Evolutionary conservation across 2,113 vertebrate genomes (phyloP).

Genomic region (Acrocephalus kingi): DNA sequence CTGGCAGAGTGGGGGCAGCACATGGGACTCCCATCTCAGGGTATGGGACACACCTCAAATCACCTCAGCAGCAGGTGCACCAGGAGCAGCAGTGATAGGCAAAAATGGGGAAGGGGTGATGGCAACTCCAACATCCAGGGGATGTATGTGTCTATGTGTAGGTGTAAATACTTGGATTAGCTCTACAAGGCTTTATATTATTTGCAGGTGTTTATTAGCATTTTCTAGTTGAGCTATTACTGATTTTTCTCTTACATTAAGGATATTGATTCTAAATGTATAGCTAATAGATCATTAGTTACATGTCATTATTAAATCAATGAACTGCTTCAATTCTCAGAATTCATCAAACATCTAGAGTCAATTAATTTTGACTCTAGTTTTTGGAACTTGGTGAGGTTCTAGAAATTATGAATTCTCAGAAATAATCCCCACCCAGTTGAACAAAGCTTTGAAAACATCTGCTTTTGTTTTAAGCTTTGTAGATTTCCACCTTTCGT

Average conservation of each 20-base stretch:
- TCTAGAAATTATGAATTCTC: neutral
- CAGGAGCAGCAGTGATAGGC: neutral
- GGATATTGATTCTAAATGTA: neutral
- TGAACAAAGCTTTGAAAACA: neutral
- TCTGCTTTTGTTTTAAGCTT: neutral
- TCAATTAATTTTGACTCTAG: neutral
- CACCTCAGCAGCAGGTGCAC: neutral
- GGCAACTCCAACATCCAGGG: neutral
- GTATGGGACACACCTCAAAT: rapidly evolving
- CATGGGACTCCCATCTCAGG: rapidly evolving
- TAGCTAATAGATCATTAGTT: neutral
- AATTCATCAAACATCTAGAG: neutral
- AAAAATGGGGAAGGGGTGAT: neutral
- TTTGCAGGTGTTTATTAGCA: neutral
- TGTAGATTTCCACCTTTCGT: neutral
- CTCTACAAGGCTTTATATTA: neutral
- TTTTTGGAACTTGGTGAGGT: neutral
- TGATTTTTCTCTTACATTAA: neutral
- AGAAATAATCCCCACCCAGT: neutral
- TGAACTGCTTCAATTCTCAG: neutral
- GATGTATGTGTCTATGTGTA: neutral
- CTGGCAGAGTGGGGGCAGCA: neutral
- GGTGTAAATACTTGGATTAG: neutral
- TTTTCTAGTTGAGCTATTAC: neutral
- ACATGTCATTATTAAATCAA: neutral